Conservation (phyloP, 1,140 invertebrate genomes). For the Drosophila funebris region DNA sequence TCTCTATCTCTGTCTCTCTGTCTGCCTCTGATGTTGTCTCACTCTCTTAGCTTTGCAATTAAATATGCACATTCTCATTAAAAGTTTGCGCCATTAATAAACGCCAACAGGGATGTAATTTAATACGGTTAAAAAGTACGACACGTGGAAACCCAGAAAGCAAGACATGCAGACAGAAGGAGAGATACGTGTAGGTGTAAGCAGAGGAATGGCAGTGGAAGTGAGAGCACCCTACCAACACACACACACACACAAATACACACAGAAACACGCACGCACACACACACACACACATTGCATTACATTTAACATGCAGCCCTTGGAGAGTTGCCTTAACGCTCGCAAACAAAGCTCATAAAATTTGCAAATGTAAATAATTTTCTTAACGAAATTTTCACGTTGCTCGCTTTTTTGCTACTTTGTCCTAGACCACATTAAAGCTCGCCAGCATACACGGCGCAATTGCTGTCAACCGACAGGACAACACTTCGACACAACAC, state of each 20-base stretch:
- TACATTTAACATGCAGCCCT: slow-evolving; percentile 77
- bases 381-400: slow-evolving; percentile 78
- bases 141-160: slow-evolving; percentile 64
- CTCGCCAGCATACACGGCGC: slow-evolving; percentile 50
- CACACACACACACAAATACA: slow-evolving; percentile 8
- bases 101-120: slow-evolving; percentile 81
- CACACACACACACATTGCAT: slow-evolving; percentile 38
- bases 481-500: slow-evolving; percentile 47
- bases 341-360: slow-evolving; percentile 76
- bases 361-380: slow-evolving; percentile 82
- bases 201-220: not conserved
- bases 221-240: slow-evolving; percentile 4
- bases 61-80: slow-evolving; percentile 84
- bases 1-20: slow-evolving; percentile 5
- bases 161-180: slow-evolving; percentile 33
- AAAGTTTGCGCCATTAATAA: slow-evolving; percentile 83
- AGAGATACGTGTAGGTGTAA: not conserved
- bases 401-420: slow-evolving; percentile 42
- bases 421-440: slow-evolving; percentile 70
- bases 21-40: slow-evolving; percentile 33
- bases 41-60: slow-evolving; percentile 77
- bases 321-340: slow-evolving; percentile 52
- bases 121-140: slow-evolving; percentile 81
- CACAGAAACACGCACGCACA: slow-evolving; percentile 8
- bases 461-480: slow-evolving; percentile 75